These are phyloP conservation scores for Apamea anceps DNA, from an alignment of 2,888 invertebrate species.

Conservation along the genomic window DNA sequence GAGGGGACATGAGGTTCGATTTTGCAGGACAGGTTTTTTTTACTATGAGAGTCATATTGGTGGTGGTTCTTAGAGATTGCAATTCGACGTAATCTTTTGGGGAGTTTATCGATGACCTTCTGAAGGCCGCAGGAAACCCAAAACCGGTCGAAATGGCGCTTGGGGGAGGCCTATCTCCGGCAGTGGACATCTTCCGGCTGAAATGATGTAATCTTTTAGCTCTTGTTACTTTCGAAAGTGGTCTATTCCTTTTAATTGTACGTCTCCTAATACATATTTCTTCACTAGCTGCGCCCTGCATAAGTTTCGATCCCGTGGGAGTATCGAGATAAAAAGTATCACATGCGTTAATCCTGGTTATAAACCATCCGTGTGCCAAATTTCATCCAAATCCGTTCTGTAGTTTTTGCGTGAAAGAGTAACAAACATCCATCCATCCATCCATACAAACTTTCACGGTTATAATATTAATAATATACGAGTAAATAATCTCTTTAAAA, in stretches of 20 bases:
- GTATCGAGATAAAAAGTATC: no score
- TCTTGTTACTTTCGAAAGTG: not conserved
- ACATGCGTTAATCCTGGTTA: no score
- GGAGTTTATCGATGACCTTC: not conserved
- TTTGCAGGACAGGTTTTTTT: conserved; percentile 1
- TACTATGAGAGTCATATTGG: not conserved
- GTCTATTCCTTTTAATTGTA: not conserved
- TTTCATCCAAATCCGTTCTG: no score
- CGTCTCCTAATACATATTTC: not conserved
- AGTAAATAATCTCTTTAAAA: not conserved
- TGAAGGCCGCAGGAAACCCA: not conserved
- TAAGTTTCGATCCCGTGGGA: no score
- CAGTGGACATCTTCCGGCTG: no score
- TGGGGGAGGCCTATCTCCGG: not conserved
- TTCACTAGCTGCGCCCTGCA: no score
- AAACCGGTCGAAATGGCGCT: not conserved
- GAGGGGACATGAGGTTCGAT: not conserved
- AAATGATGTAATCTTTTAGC: not conserved
- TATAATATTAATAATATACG: no score
- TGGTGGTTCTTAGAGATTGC: not conserved
- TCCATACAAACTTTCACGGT: no score
- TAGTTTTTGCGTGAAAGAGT: no score
- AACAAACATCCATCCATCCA: no score
- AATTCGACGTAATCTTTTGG: not conserved
- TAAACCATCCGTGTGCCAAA: no score